A percentile compares a stretch with the other conserved stretches of the same genome.
Conservation (phyloP, 1,140 invertebrate species). For the Drosophila kurseongensis region DNA sequence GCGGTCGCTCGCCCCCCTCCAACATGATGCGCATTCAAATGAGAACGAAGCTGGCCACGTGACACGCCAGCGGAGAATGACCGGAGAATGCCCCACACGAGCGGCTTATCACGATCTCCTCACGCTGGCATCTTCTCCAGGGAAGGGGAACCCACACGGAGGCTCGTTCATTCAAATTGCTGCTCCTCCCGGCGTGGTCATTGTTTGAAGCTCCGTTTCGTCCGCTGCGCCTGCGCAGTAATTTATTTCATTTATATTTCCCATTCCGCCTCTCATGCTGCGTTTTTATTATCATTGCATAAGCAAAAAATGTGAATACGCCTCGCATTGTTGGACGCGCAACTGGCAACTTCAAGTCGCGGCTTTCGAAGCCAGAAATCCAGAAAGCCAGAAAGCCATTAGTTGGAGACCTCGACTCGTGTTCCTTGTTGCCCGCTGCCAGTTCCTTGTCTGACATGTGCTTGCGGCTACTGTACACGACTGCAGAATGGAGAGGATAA, state of each 20-base stretch:
- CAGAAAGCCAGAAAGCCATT: constrained; percentile 64
- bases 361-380: constrained; percentile 32
- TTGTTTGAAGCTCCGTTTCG: constrained; percentile 52
- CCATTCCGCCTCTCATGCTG: constrained; percentile 39
- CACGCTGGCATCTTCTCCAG: constrained; percentile 22
- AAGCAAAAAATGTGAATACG: constrained; percentile 58
- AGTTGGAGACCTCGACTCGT: constrained; percentile 22
- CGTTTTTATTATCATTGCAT: constrained; percentile 75
- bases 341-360: constrained; percentile 6
- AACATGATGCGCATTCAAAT: constrained; percentile 65
- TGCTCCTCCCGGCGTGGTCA: constrained; percentile 41
- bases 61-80: constrained; percentile 15
- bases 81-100: constrained; percentile 3
- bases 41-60: constrained; percentile 43
- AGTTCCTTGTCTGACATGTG: constrained; percentile 65
- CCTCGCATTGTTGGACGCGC: constrained; percentile 51
- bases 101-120: constrained; percentile 31
- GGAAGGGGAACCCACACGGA: constrained; percentile 38
- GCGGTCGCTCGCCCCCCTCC: constrained; percentile 8
- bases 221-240: constrained; percentile 68
- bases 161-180: constrained; percentile 76
- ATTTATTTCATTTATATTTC: constrained; percentile 78
- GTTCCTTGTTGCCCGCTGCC: constrained; percentile 31
- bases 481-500: background rate
- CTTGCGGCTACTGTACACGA: constrained; percentile 70